Percentiles rank a stretch among this genome's conserved stretches.
Evolutionary conservation across 2,113 vertebrate genomes (phyloP).

Genomic region (Ciconia boyciana): DNA sequence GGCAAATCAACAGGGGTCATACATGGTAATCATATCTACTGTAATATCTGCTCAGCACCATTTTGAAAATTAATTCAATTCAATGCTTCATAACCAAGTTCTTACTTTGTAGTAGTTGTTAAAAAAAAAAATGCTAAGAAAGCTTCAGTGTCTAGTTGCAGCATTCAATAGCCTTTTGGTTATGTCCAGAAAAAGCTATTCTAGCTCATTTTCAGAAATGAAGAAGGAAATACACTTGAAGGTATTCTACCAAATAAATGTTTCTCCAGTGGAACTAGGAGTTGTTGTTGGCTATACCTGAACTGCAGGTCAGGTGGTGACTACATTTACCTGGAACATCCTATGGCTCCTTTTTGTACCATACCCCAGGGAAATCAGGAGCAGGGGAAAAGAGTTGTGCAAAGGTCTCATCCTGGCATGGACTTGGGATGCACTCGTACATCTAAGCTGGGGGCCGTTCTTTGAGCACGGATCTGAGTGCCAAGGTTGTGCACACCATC

Average conservation of each 20-base stretch:
- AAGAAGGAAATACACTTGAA: background rate
- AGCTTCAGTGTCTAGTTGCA: background rate
- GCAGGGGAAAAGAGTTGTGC: background rate
- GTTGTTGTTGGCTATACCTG: background rate
- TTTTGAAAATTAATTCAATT: background rate
- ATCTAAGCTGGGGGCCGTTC: background rate
- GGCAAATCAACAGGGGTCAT: background rate
- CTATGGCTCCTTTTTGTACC: background rate
- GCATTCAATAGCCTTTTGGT: background rate
- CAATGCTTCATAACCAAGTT: background rate
- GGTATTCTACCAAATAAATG: background rate
- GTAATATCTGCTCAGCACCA: background rate
- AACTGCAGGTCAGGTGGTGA: background rate
- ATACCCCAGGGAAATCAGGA: background rate
- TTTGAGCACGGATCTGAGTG: background rate
- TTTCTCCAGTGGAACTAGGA: background rate
- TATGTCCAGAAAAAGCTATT: background rate
- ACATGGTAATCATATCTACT: background rate
- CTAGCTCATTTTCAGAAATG: background rate
- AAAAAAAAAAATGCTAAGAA: background rate
- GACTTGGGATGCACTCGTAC: background rate
- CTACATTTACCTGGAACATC: background rate
- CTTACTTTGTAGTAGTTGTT: background rate
- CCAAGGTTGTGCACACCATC: background rate
- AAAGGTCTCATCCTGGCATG: background rate